Base-by-base conservation (phyloP, 2,888 invertebrate genomes). In the Fabriciana adippe region DNA sequence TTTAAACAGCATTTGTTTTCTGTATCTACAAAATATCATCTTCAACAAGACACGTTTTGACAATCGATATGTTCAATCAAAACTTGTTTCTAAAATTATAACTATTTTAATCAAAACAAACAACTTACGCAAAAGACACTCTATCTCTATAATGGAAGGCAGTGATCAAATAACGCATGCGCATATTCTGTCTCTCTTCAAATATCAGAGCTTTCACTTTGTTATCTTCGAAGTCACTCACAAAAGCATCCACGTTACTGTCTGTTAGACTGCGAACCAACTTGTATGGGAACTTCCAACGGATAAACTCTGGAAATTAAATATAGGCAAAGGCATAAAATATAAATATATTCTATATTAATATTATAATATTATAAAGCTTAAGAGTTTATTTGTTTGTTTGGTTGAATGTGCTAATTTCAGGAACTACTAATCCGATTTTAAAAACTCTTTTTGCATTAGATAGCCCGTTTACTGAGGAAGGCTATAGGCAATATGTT, bases 211-310 rank as follows among this genome's bases (percentile, higher is more conserved):
- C 98, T 73, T 98, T 94, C 54, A 99, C 97, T 85, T 96, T 94
- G 87, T 99, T 99, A 89, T 99, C 99, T 70, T 94, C 94, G 96
- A 98, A 99, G 64, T 98, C 97, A 56, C 94, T 94, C 45, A 99
- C 93, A 84, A 98, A 99, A 8, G 92, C 91, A 60, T 97, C 95
- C 50, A 96, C 92, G 79, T 96, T 96, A 45, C 94, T 90, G 78
- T 96, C 96, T 66, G 94, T 94, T n/a, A 98, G 89, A 54, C 87
- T 91, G 66, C 94, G 93, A 64, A 97, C 95, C 78, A 97, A 87
- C 81, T 95, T 96, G 82, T 96, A 96, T 0, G 98, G 98, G 88
- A 99, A 95, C 85, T 97, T 96, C 85, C 94, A 95, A 67, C 97
- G 94, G 74, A 98, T 94, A 90, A 98, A 99, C 79, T 97, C 97